Evolutionary conservation across 2,797 vertebrate genomes (phyloP).

Genomic region (Hypotaenidia philippensis): DNA sequence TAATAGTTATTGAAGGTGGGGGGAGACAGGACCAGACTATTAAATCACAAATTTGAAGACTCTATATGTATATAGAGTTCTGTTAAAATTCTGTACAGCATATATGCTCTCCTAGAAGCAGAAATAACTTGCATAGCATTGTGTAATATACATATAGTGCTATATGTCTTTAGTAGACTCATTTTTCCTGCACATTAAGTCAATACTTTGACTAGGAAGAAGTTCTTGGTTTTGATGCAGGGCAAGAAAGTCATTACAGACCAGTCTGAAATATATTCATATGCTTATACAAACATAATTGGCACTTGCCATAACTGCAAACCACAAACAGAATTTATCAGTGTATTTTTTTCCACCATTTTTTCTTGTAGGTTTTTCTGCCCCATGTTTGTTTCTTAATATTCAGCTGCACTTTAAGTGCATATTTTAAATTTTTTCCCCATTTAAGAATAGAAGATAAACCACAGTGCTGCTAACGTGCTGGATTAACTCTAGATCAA

Average conservation of each 20-base stretch:
- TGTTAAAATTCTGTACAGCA: neutral
- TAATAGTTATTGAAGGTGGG: neutral
- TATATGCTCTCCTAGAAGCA: neutral
- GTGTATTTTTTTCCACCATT: neutral
- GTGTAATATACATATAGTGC: rapidly evolving
- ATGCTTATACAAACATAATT: neutral
- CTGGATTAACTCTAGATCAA: neutral
- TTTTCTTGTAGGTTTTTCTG: neutral
- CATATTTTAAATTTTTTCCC: neutral
- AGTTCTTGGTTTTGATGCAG: neutral
- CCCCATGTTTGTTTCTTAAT: neutral
- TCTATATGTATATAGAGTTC: neutral
- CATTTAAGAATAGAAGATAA: neutral
- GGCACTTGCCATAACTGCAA: neutral
- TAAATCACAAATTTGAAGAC: neutral
- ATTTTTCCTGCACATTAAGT: neutral
- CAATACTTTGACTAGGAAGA: neutral
- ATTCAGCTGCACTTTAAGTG: neutral
- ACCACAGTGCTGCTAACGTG: neutral
- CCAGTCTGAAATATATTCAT: neutral
- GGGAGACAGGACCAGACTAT: neutral
- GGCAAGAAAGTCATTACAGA: neutral
- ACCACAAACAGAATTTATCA: neutral
- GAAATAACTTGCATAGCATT: neutral
- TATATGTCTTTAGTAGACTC: neutral